phyloP scores from a whole-genome alignment of 37 sponge, comb jelly and placozoan genomes.

The Bolinopsis microptera region DNA sequence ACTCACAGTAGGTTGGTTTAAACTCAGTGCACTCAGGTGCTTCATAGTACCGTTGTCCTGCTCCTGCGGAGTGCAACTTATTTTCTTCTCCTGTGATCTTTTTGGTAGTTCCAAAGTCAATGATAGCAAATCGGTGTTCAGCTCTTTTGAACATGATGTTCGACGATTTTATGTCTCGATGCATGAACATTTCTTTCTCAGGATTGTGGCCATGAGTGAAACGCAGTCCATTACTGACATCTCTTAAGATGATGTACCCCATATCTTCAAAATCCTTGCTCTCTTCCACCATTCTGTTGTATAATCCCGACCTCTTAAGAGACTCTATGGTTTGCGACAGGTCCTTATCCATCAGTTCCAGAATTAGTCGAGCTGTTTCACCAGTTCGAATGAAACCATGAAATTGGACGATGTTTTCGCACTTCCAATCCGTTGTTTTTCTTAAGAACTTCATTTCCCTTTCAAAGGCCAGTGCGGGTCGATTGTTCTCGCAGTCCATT shows the following conservation, averaged over 20 bases:
- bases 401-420: background rate
- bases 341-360: slow-evolving; percentile 26
- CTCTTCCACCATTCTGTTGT: background rate
- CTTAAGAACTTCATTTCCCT: slow-evolving; percentile 3
- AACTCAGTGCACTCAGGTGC: background rate
- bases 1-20: background rate
- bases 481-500: background rate
- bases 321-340: background rate
- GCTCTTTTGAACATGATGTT: background rate
- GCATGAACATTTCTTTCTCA: background rate
- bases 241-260: background rate
- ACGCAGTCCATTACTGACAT: background rate
- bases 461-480: background rate
- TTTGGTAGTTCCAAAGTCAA: slow-evolving; percentile 33
- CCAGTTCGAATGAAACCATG: background rate
- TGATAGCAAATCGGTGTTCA: background rate
- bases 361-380: background rate
- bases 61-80: background rate
- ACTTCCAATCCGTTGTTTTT: background rate
- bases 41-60: background rate
- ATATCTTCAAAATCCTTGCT: background rate
- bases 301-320: background rate
- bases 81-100: background rate
- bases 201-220: background rate
- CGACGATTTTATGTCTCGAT: slow-evolving; percentile 12